Base-by-base conservation (phyloP, 2,797 vertebrate genomes). In the Bothrops alternatus region DNA sequence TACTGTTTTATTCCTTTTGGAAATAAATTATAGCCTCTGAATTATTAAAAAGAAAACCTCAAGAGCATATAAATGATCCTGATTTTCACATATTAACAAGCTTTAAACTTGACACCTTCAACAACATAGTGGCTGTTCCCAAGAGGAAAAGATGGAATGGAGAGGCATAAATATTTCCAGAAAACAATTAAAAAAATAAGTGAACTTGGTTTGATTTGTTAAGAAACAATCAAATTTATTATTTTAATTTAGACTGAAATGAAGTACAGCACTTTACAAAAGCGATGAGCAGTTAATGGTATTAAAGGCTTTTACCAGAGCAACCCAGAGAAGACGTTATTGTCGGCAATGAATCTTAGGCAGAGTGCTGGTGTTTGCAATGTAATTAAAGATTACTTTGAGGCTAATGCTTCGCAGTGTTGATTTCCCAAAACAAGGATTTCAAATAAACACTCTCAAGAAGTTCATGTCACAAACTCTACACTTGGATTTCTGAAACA, bases 261-360 rank as follows among this genome's bases (percentile, higher is more conserved):
- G 58, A 95, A 95, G 88, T 90, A 95, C 20, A 7, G 4, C 90
- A 95, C 94, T 93, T 92, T 95, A 58, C 93, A 95, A 90, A 95
- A 78, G 60, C 93, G 93, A 95, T 90, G 93, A 96, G 91, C 14
- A 93, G 88, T 85, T 94, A 1, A 89, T 55, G 11, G 65, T 65
- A 95, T 78, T 90, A 96, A 94, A 96, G 63, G 78, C 89, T 94
- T 96, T 93, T 91, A 50, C 57, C 92, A 87, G 95, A 94, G 89
- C 86, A 93, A 96, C 94, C 92, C 88, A 92, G 20, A 90, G 86
- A 93, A 92, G 91, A 93, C 32, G 85, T 3, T 42, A 69, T 20
- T 65, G 18, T 69, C 90, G 88, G 58, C 14, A 90, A 85, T 50
- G n/a, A 50, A 7, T 61, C 60, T 92, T 14, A 55, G 37, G 65